Base-by-base conservation (phyloP, 2,888 invertebrate genomes). In the Tiliacea aurago region DNA sequence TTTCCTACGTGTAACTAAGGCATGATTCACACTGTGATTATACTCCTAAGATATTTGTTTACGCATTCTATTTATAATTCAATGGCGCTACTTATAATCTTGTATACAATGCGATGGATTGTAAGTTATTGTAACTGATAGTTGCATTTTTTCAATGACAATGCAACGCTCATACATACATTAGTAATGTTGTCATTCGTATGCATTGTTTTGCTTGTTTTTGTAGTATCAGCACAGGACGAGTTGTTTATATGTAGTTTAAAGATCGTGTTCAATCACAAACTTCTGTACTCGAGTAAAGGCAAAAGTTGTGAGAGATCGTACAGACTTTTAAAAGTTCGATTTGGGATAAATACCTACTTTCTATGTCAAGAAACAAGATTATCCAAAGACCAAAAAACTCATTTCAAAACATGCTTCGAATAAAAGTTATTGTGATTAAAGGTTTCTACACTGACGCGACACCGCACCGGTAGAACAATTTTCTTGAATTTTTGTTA, bases 51-150 rank as follows among this genome's bases (percentile, higher is more conserved):
- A 84, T 82, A 82, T 83, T 83, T 83, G 78, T 85, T 82, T 82
- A 83, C 78, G 66, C 83, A 82, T 81, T 73, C 85, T 83, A 78
- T 83, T 82, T 85, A 72, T 72, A 81, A 78, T 71, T 85, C 78
- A 85, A 84, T 77, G 65, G 72, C 70, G 61, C 85, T 84, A 76
- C 81, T 61, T 67, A 70, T 84, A 81, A 66, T 64, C 66, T 72
- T 81, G 76, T 81, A 37, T 55, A 82, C 69, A 71, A 71, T 80
- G 81, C 58, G 55, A 81, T 71, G 63, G 55, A 70, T 82, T 68
- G 85, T 70, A 81, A 76, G 70, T 51, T 51, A 70, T 82, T 68
- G 85, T 70, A 81, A 76, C 76, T 51, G 56, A 84, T 81, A 81
- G 81, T 65, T 84, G 81, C 81, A 75, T 81, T 81, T 81, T 82